Evolutionary conservation across 2,113 vertebrate species (phyloP), one percentile per base, ranked within the genome.

Genomic region (Melierax canorus): DNA sequence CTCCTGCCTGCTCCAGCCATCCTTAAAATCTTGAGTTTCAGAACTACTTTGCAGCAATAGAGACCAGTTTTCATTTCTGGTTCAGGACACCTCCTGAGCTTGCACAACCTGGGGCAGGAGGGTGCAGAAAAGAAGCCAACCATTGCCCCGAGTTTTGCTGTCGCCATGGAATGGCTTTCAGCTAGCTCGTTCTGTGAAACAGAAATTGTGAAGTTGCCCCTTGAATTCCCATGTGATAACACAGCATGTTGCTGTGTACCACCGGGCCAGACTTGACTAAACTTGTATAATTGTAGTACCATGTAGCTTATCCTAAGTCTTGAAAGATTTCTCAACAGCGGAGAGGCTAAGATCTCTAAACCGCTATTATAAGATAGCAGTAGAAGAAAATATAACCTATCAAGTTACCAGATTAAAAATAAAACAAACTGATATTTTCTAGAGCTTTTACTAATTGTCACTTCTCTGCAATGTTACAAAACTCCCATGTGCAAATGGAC

Each of bases 391-490:
- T 91, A 79, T 69, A 95, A 86, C 80, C 77, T 92, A 55, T 91
- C 51, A 63, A 90, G 43, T 85, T 89, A 51, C 56, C 58, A 78
- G 95, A 91, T 93, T 91, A 95, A 94, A 96, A 95, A 77, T 87
- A 89, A 95, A 97, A 69, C 91, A 91, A 95, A 91, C 76, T 34
- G 69, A 6, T 96, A 90, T 95, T 96, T 97, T 97, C 93, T 94
- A 96, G 95, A 85, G 88, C 88, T 97, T 96, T 96, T 96, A 51
- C 73, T 95, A 96, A 96, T 96, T 95, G 97, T 97, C 88, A 92
- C 86, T 97, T 95, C 92, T 88, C 58, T 80, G 72, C 83, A 72
- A 81, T 72, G 60, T 96, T 96, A 91, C 64, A 86, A 68, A 95
- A 60, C 67, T 96, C 94, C 53, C 58, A 45, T 16, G 90, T 95